Evolutionary conservation across 2,113 vertebrate genomes (phyloP).

Genomic region (Holacanthus passer): DNA sequence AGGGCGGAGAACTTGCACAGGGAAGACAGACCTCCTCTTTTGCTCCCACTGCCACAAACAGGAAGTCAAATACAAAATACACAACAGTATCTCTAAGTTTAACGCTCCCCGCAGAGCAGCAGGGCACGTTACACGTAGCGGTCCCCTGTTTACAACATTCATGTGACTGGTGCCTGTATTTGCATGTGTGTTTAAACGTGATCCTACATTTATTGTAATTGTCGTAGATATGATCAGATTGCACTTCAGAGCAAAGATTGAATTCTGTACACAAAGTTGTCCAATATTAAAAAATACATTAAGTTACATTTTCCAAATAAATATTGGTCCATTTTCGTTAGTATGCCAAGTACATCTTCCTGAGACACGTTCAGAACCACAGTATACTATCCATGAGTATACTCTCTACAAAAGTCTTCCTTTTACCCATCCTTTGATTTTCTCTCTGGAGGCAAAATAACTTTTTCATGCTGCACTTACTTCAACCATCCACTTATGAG

Average conservation of each 20-base stretch:
- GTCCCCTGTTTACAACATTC: conserved; percentile 21
- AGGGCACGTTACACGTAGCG: conserved; percentile 12
- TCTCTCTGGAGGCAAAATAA: conserved; percentile 41
- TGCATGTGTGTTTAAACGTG: conserved; percentile 19
- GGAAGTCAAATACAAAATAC: conserved; percentile 62
- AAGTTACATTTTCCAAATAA: conserved; percentile 72
- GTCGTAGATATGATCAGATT: conserved; percentile 60
- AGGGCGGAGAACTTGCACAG: conserved; percentile 15
- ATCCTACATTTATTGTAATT: conserved; percentile 23
- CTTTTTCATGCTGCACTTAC: conserved; percentile 56
- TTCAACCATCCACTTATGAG: conserved; percentile 55
- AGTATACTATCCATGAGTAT: conserved; percentile 14
- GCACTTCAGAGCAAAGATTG: conserved; percentile 58
- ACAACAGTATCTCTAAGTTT: conserved; percentile 31
- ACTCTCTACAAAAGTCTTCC: background rate
- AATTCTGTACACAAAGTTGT: conserved; percentile 63
- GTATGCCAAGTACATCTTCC: conserved; percentile 62
- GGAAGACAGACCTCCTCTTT: background rate
- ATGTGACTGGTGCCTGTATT: conserved; percentile 39
- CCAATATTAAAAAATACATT: conserved; percentile 67
- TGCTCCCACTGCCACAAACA: conserved; percentile 24
- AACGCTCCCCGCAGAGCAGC: conserved; percentile 14
- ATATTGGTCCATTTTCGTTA: conserved; percentile 73
- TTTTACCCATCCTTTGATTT: conserved; percentile 27
- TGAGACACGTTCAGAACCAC: conserved; percentile 64